Evolutionary conservation across 2,113 vertebrate genomes (phyloP).

Genomic region (Burhinus bistriatus): DNA sequence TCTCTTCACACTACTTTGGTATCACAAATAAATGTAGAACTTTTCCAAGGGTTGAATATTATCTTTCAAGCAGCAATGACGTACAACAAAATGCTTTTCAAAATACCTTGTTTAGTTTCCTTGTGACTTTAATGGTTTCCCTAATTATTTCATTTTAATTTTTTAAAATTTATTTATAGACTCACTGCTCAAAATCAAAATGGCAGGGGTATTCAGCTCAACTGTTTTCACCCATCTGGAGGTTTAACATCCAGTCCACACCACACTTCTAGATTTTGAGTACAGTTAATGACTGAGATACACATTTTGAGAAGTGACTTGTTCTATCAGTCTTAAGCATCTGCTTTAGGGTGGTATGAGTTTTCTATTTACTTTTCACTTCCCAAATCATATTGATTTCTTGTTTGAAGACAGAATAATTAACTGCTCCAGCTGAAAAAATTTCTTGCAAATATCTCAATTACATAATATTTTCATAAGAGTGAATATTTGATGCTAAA

Average conservation of each 20-base stretch:
- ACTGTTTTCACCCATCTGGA: background rate
- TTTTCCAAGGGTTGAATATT: background rate
- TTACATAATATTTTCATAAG: background rate
- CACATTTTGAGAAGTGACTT: background rate
- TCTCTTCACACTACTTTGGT: background rate
- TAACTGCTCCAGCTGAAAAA: background rate
- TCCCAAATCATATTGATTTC: background rate
- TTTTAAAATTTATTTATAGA: background rate
- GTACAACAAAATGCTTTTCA: background rate
- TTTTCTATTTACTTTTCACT: background rate
- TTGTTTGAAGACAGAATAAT: background rate
- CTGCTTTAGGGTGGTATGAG: background rate
- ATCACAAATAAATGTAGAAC: background rate
- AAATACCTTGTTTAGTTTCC: background rate
- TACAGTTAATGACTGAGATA: background rate
- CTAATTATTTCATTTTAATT: background rate
- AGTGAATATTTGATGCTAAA: background rate
- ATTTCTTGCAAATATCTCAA: background rate
- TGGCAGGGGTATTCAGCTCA: rapidly evolving
- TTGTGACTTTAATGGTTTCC: background rate
- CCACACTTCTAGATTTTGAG: background rate
- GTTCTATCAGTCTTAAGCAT: background rate
- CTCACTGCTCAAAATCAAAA: background rate
- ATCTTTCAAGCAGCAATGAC: background rate
- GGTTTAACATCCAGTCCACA: background rate